These are phyloP conservation scores for Urocitellus parryii DNA, from an alignment of 2,113 vertebrate species.

Conservation along the genomic window DNA sequence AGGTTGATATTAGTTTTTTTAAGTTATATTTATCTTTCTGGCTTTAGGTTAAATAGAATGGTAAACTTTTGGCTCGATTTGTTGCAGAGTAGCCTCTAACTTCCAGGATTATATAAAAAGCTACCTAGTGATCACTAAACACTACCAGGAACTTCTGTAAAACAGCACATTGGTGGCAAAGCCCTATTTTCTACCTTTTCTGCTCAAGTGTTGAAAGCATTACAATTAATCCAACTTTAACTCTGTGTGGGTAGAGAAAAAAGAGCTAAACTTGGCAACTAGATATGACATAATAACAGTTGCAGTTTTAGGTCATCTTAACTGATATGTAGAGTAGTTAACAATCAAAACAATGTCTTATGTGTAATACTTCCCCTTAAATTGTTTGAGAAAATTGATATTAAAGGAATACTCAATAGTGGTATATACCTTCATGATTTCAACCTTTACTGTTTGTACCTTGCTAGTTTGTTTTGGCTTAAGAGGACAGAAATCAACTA, in stretches of 20 bases:
- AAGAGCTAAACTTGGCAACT: conserved; percentile 30
- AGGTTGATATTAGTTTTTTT: conserved; percentile 8
- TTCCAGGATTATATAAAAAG: conserved; percentile 51
- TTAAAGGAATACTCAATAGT: not conserved
- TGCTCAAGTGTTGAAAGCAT: not conserved
- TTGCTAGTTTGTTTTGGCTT: conserved; percentile 27
- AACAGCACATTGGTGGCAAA: not conserved
- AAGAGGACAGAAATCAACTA: not conserved
- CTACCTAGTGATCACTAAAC: not conserved
- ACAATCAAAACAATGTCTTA: not conserved
- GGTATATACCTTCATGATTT: not conserved
- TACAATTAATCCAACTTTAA: conserved; percentile 41
- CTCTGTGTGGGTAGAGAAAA: not conserved
- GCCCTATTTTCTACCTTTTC: conserved; percentile 26
- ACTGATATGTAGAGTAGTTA: not conserved
- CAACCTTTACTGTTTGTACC: not conserved
- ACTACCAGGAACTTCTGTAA: not conserved
- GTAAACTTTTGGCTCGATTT: conserved; percentile 36
- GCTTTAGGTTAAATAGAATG: not conserved
- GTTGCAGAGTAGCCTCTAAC: not conserved
- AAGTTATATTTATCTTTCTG: conserved; percentile 35
- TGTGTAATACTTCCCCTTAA: not conserved
- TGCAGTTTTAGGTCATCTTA: conserved; percentile 21
- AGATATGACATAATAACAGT: not conserved
- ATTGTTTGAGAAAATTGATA: not conserved